Base-by-base conservation (phyloP, 1,140 invertebrate genomes). In the Drosophila littoralis region DNA sequence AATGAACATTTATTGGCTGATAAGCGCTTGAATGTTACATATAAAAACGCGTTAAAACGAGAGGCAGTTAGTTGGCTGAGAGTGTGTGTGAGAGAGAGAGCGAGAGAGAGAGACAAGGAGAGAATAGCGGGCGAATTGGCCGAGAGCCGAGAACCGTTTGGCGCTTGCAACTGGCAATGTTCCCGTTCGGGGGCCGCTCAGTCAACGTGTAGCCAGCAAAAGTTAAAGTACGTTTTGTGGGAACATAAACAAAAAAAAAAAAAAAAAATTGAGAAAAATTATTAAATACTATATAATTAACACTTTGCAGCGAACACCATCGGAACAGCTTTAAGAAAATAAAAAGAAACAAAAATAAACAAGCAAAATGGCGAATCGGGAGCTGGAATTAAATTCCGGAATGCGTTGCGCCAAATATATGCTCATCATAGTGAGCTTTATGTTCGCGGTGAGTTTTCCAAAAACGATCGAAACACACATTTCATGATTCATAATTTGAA, bases 381-480 rank as follows among this genome's bases (percentile, higher is more conserved):
- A 91, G 55, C 76, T 91, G 43, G 81, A 91, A 64, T 77, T 96
- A 61, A 95, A 96, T 92, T 93, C 96, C 51, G 95, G 96, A 75
- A 95, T 96, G 94, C 94, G 94, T 75, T 96, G 96, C 91, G 95
- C 97, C 76, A 97, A 97, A 92, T 97, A 96, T 79, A 95, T 98
- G 92, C 93, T 98, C 36, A 95, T 96, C 77, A 94, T 95, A 45
- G 95, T 97, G 76, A 97, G 97, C 92, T 95, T 96, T 50, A 94
- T 97, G 79, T 97, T 98, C 93, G 95, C 97, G 95, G 97, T 97
- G 91, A 95, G 96, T 96, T 91, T 72, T 68, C 22, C 1, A 2
- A 17, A 2, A 10, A 32, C 15, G 17, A 28, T 32, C 6, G 2
- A 45, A 1, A 15, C 17, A n/a, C 43, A n/a, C 13, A 12, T 28